Base-by-base conservation (phyloP, 2,113 vertebrate species). In the Camelus bactrianus region DNA sequence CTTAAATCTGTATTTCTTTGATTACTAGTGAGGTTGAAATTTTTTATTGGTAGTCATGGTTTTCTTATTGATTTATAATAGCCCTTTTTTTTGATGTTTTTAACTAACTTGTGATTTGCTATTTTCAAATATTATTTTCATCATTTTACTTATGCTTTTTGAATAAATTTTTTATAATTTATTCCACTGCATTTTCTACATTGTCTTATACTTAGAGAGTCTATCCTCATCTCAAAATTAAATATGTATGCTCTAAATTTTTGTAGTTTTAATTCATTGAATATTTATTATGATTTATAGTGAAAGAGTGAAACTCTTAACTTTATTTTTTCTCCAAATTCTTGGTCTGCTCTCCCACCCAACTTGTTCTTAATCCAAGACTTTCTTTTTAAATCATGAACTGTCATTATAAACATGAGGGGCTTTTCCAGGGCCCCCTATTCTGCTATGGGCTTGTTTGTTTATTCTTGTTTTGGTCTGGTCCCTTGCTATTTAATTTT, bases 11-110 rank as follows among this genome's bases (percentile, higher is more conserved):
- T 83, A 87, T 65, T 65, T 92, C 24, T 85, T 75, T 81, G 35
- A 89, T 94, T 35, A 89, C 42, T 52, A 82, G 12, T 87, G 52
- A 93, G 28, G 65, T 20, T 56, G 26, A 90, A 86, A 64, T 14
- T 64, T 76, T 60, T 76, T 54, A 26, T n/a, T 87, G 35, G 8
- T 87, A 38, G 35, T 91, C 52, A 81, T 28, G 15, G 38, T 69
- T 86, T 75, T 80, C 77, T 79, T n/a, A 76, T 10, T 76, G 81
- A 95, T 80, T 82, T 62, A 70, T 26, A 64, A 48, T 26, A 73
- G 30, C 9, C 13, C 4, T 50, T 65, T 69, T 17, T 16, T 32
- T 32, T 79, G 28, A 52, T 58, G n/a, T 60, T 72, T 52, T 80
- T 65, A 54, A 84, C 8, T 77, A 87, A 83, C 24, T 22, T 90